Evolutionary conservation across 2,797 vertebrate genomes (phyloP), one percentile per base, ranked within the genome.

Genomic region (Bovichtus variegatus): DNA sequence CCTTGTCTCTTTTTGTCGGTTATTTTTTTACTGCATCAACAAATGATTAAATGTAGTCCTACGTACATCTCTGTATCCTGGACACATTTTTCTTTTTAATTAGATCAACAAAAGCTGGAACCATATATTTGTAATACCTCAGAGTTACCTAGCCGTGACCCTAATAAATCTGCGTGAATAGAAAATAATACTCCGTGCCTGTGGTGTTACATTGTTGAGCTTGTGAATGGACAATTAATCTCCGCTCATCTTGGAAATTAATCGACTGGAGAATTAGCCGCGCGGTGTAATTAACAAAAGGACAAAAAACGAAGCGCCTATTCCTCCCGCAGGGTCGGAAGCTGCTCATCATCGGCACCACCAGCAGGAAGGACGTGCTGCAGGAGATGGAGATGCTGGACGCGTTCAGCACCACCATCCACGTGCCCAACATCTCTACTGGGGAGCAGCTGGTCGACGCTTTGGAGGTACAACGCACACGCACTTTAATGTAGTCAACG

Each of bases 331-430:
- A 99, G 98, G 96, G 97, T 6, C 96, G 98, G 31, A 99, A 99
- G 92, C 96, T 99, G 15, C 95, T 99, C 10, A 99, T 99, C 90
- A 98, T 99, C 2, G 98, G 97, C 34, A 99, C 98, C 84, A 99
- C 97, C 18, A 99, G 98, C 89, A 96, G 97, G 86, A 99, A 99
- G 90, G 97, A 99, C 0, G 98, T 99, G 38, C 94, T 99, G 75
- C 97, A 98, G 92, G 98, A 99, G 90, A 99, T 99, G 98, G 98
- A 99, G 86, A 99, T 99, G 98, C 82, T 99, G 34, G 96, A 98
- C 0, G 97, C 97, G 58, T 99, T 99, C 94, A 99, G 97, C 94
- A 99, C 98, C 71, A 98, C 96, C 29, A 96, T 99, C 87, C 97
- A 98, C 0, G 88, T 98, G 66, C 97, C 97, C 65, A 99, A 98